Base-by-base conservation (phyloP, 2,113 vertebrate genomes). In the Platycercus adscitus region DNA sequence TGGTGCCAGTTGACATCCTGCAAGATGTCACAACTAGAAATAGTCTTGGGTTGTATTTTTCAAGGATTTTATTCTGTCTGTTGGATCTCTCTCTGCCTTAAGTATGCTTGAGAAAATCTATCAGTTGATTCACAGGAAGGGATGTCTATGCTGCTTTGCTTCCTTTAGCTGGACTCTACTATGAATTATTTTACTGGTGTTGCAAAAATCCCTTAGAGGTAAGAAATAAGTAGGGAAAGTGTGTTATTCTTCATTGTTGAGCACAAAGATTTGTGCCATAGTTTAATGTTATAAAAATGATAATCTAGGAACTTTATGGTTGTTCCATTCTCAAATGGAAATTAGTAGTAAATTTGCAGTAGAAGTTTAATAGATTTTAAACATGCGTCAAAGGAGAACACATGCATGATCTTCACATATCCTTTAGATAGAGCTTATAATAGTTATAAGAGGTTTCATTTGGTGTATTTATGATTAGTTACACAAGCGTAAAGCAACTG, bases 211-310 rank as follows among this genome's bases (percentile, higher is more conserved):
- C 5, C 3, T 61, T 70, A 35, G 49, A 65, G 87, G 21, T 29
- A 33, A 78, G 25, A 81, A 89, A 64, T 37, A 37, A 18, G 6
- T 56, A 43, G 31, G 61, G 31, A 72, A 78, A 66, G 13, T 0
- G 0, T 49, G 10, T 10, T 87, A 8, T 63, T 79, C 15, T 64
- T 75, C 17, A 6, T 25, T 68, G 19, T 77, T 93, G 35, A 91
- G 35, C 0, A 0, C 41, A 39, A 0, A 11, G 17, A 23, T 50
- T 86, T 92, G 75, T 85, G 20, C 8, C 4, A 2, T 47, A 21
- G 25, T 81, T 56, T 75, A 81, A 33, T 82, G 9, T 18, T 80
- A 58, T 0, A 63, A 76, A 90, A 88, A 41, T 39, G 44, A 46
- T 29, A 80, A 53, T 71, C 43, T 55, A 43, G 41, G 68, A 75